Base-by-base conservation (phyloP, 2,888 invertebrate genomes). In the Noctuana brunneofusca region DNA sequence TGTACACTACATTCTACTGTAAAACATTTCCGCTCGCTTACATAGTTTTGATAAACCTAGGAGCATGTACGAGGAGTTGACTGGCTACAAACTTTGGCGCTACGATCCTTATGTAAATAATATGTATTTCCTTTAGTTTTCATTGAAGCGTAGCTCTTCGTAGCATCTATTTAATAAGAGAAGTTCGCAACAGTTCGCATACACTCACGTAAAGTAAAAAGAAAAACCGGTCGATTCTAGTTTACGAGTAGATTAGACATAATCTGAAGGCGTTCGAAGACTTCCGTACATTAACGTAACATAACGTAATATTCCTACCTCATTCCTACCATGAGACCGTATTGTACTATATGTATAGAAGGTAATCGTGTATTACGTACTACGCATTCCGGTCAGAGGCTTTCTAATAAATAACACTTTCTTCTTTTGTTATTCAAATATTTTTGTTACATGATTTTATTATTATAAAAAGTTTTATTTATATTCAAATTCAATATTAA, bases 71-170 rank as follows among this genome's bases (percentile, higher is more conserved):
- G 5, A 4, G 24, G 3, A 5, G 5, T 24, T 24, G 5, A 4
- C 1, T 38, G 14, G 38, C 38, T 38, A 38, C 38, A 16, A 41
- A 41, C 14, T 41, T 41, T 16, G 14, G 16, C 9, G 41, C 41
- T 41, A 41, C 41, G 41, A 41, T 38, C 38, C 38, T 14, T n/a
- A 3, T n/a, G n/a, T n/a, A n/a, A n/a, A n/a, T n/a, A n/a, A 38
- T 14, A 38, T 6, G 41, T 41, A 41, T 16, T 41, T 16, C 8
- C 8, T 16, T 41, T 3, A 41, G 14, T 16, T 16, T 41, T 41
- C 41, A 41, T 16, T 16, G 14, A 38, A 38, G 41, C 16, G 16
- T 41, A 41, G 41, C 16, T 16, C 41, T 41, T 41, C 16, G 38
- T 38, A 38, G 38, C 38, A 16, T 38, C 11, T 4, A 35, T 35